Base-by-base conservation (phyloP, 2,888 invertebrate genomes). In the Prosapia bicincta region DNA sequence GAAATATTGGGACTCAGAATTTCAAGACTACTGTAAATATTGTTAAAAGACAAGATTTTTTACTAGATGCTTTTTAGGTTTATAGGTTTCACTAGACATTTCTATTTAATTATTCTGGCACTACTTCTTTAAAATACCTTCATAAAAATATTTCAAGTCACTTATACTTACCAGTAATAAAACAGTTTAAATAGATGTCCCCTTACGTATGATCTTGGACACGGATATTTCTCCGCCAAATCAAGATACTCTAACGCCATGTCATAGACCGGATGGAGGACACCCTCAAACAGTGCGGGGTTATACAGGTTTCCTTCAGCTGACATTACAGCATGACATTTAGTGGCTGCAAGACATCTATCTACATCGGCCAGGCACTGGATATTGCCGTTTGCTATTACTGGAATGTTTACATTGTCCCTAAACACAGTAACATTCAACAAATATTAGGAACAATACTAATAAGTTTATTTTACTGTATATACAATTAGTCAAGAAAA, bases 311-410 rank as follows among this genome's bases (percentile, higher is more conserved):
- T 96, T 0, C 99, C 99, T 87, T 99, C 99, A 78, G 95, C 93
- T 82, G 93, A 91, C 97, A 96, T 96, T 0, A 96, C 93, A 65
- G 94, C 96, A 83, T 92, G 88, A 2, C 92, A 97, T 28, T 93
- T 93, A 0, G 98, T 99, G 82, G 90, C 92, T 75, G 90, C 86
- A 71, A 99, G 85, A 84, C 99, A 99, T 79, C 92, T 88, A 75
- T 92, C 86, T 0, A 96, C 91, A 88, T 99, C 99, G 82, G 92
- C 91, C 81, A 95, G 84, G 82, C 93, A 94, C 84, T 98, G 96
- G 80, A 99, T 96, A 84, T 99, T 99, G 20, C 99, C 99, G 87
- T 99, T 99, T 26, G 98, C 97, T 84, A 99, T 92, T 83, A 99
- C 95, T 15, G 99, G 99, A 82, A 99, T 93, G 78, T 90, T 91